Evolutionary conservation across 1,140 invertebrate species (phyloP), one percentile per base, ranked within the genome.

Genomic region (Lepidurus apus): DNA sequence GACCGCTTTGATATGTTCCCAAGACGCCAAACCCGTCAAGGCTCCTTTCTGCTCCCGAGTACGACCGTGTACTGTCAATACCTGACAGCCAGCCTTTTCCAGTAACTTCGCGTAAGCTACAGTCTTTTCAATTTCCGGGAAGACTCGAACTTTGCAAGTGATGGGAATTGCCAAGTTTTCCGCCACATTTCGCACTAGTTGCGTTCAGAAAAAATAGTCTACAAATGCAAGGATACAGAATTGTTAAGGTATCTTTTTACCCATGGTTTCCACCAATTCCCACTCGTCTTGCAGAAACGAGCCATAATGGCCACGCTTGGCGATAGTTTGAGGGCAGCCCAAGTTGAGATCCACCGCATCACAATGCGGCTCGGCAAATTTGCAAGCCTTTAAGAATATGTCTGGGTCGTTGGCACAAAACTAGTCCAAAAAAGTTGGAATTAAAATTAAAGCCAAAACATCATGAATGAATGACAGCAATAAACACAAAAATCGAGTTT

Each of bases 311-410:
- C 89, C 89, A 82, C 93, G 87, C 84, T 94, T 95, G 2, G 96
- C 97, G 80, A 98, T 98, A 5, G 92, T 91, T 86, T 98, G 97
- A 0, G 96, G 97, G 87, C 97, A 99, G 0, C 97, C 98, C 77
- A 99, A 88, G 87, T 99, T 99, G n/a, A 99, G 89, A 86, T 99
- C 98, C 77, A 99, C 91, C 13, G 95, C 97, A 87, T 98, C 95
- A 87, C 97, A 99, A 82, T 91, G 86, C 74, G 90, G 88, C 85
- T 97, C 92, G 13, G 94, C 95, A 21, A 96, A 85, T 81, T 92
- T 86, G 6, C 93, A 95, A 43, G 98, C 98, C 85, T 94, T 90
- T 77, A 97, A 84, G 83, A 99, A 89, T 24, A 89, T 90, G 74
- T 94, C 89, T 7, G 96, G 91, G 87, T 99, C 93, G 87, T 99